Conservation (phyloP, 2,888 invertebrate species). For the Apotomis betuletana region DNA sequence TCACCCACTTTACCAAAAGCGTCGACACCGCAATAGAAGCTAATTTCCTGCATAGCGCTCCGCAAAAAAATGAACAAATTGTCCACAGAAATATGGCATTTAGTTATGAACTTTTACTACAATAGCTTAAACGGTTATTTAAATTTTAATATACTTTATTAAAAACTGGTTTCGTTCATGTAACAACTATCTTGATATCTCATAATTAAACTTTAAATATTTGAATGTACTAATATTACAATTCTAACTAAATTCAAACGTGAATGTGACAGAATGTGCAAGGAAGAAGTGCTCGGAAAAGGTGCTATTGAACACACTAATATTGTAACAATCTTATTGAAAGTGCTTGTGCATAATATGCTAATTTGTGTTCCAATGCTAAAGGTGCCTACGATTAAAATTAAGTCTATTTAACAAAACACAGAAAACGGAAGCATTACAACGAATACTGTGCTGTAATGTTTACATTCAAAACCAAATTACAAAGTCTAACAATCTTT, state of each 20-base stretch:
- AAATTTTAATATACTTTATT: slow-evolving; percentile 23
- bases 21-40: slow-evolving; percentile 83
- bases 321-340: slow-evolving; percentile 48
- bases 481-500: slow-evolving; percentile 55
- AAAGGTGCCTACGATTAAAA: slow-evolving; percentile 57
- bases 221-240: slow-evolving; percentile 5
- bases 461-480: slow-evolving; percentile 44
- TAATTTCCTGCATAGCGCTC: slow-evolving; percentile 82
- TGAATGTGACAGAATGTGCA: slow-evolving; percentile 50
- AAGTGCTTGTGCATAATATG: slow-evolving; percentile 66
- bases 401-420: slow-evolving; percentile 49
- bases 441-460: slow-evolving; percentile 40
- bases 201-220: not conserved
- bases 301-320: slow-evolving; percentile 51
- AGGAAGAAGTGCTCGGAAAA: slow-evolving; percentile 63
- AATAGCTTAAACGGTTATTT: slow-evolving; percentile 60
- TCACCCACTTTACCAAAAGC: slow-evolving; percentile 80
- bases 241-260: slow-evolving; percentile 38
- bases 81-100: slow-evolving; percentile 72
- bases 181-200: not conserved
- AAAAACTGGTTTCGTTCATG: slow-evolving; percentile 4
- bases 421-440: slow-evolving; percentile 43
- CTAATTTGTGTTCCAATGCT: slow-evolving; percentile 57
- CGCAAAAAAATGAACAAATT: slow-evolving; percentile 70
- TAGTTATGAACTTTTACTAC: slow-evolving; percentile 53